Base-by-base conservation (phyloP, 2,888 invertebrate species). In the Pseudoips prasinana region DNA sequence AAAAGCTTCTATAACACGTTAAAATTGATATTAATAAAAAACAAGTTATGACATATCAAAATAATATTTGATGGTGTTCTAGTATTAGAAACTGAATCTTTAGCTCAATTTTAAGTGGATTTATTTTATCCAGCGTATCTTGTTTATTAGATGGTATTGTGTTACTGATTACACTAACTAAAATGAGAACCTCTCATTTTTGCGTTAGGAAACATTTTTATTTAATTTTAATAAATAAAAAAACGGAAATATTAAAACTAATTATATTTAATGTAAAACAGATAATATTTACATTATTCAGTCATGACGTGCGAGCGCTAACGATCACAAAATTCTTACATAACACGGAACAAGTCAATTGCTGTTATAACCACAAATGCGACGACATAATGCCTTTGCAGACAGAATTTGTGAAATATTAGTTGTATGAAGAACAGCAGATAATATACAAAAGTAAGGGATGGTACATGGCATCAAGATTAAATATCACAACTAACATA, bases 231-330 rank as follows among this genome's bases (percentile, higher is more conserved):
- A n/a, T n/a, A n/a, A n/a, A n/a, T n/a, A n/a, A 34, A 11, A 40
- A 58, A 49, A 43, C 31, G 22, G 26, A 29, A 9, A 28, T 72
- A 69, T 64, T 69, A 73, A 74, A 74, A 76, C 68, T 76, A 74
- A 58, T 73, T 56, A 80, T 77, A 80, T 82, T 84, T 67, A 68
- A 69, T 80, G 78, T 67, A 81, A 81, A 83, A 79, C 74, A 77
- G 61, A 71, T 64, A 64, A 64, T 84, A 85, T 85, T 82, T 85
- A 86, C 85, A 86, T 67, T 81, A 81, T 83, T 87, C 87, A 88
- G 87, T 88, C 87, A 78, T 75, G 63, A 76, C 73, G 33, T 61
- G 61, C 59, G 69, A 70, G 63, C 70, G 41, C 50, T 42, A 41
- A 38, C 38, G 61, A 68, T 62, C 72, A 64, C 66, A 60, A 60